phyloP scores from a whole-genome alignment of 2,888 invertebrate species.

The Synanthedon formicaeformis region DNA sequence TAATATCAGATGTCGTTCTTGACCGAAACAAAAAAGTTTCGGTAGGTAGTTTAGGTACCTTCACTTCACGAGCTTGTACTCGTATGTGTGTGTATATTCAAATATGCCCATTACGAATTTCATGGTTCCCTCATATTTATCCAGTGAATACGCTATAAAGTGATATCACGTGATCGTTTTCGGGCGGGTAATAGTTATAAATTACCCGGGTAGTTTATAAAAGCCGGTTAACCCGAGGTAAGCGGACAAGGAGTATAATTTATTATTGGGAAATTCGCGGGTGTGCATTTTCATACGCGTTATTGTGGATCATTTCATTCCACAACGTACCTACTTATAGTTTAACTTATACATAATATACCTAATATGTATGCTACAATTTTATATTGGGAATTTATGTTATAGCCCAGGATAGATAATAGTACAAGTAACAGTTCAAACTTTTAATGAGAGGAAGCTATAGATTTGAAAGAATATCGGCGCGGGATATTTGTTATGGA shows the following conservation, averaged over 20 bases:
- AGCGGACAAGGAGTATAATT: slow-evolving; percentile 67
- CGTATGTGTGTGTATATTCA: slow-evolving; percentile 1
- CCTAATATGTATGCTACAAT: background rate
- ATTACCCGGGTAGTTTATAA: slow-evolving; percentile 70
- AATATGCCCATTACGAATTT: slow-evolving; percentile 39
- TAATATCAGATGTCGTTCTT: too few relatives aligned
- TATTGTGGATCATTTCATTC: slow-evolving; percentile 33
- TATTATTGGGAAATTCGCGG: slow-evolving; percentile 65
- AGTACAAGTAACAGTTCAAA: too few relatives aligned
- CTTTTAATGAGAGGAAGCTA: too few relatives aligned
- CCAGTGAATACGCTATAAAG: slow-evolving; percentile 64
- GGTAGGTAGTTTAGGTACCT: too few relatives aligned
- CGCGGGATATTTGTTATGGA: too few relatives aligned
- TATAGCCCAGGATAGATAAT: too few relatives aligned
- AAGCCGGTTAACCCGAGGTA: slow-evolving; percentile 71
- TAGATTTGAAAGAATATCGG: too few relatives aligned
- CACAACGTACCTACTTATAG: background rate
- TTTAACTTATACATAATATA: slow-evolving; percentile 9
- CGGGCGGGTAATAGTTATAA: slow-evolving; percentile 68
- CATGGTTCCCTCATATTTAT: slow-evolving; percentile 61
- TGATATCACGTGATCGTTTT: slow-evolving; percentile 69
- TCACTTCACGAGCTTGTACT: too few relatives aligned
- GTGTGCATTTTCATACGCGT: slow-evolving; percentile 54
- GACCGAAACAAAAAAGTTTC: too few relatives aligned
- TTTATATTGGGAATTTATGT: background rate